Conservation (phyloP, 2,888 invertebrate genomes). For the Argyresthia goedartella region DNA sequence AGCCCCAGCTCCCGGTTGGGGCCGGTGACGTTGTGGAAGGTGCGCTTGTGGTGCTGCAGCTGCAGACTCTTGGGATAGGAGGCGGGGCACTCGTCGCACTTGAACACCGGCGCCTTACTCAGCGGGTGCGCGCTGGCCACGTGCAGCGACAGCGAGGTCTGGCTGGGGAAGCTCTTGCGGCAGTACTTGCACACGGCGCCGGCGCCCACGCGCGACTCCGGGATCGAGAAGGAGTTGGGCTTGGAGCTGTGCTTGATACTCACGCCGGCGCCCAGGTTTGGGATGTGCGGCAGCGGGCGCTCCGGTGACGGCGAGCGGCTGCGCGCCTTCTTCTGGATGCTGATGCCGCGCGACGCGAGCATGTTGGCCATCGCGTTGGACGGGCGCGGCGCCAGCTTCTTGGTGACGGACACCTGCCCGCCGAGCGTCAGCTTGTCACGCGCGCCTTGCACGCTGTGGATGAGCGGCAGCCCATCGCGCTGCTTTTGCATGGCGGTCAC, state of each 20-base stretch:
- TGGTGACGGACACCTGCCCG: conserved; percentile 80
- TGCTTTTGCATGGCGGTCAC: conserved; percentile 82
- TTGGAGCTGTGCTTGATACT: conserved; percentile 67
- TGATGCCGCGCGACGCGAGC: conserved; percentile 82
- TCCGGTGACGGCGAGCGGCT: conserved; percentile 55
- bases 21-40: conserved; percentile 57
- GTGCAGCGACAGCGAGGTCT: conserved; percentile 43
- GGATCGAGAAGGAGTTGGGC: conserved; percentile 52
- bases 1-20: conserved; percentile 74
- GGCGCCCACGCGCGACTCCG: conserved; percentile 53
- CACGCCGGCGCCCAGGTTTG: conserved; percentile 59
- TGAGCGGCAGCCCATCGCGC: conserved; percentile 79
- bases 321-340: conserved; percentile 77
- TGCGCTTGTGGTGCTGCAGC: conserved; percentile 71
- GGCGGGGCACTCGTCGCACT: conserved; percentile 80
- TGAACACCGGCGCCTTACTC: conserved; percentile 51
- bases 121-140: conserved; percentile 53
- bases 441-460: conserved; percentile 80
- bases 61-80: conserved; percentile 79
- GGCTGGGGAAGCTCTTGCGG: conserved; percentile 57
- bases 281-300: conserved; percentile 53
- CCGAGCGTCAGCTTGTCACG: conserved; percentile 75
- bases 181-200: conserved; percentile 53
- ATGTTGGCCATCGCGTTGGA: conserved; percentile 83
- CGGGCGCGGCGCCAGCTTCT: conserved; percentile 74